phyloP scores from a whole-genome alignment of 2,888 invertebrate species.

The Chymomyza amoena region DNA sequence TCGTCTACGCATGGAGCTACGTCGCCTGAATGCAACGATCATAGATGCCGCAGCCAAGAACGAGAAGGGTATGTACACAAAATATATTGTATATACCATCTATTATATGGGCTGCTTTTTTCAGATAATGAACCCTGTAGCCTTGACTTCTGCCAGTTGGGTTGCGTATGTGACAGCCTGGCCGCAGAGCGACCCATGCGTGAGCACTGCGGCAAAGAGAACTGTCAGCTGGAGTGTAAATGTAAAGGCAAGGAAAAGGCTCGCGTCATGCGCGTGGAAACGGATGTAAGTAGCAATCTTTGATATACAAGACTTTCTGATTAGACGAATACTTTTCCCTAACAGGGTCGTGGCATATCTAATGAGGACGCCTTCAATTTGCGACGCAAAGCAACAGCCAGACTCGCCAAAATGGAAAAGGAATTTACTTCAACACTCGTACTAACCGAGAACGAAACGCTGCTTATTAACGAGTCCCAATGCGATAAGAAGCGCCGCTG shows the following conservation, averaged over 20 bases:
- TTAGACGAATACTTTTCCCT: neutral
- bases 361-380: constrained; percentile 77
- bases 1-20: constrained; percentile 80
- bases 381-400: constrained; percentile 78
- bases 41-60: constrained; percentile 79
- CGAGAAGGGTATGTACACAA: constrained; percentile 57
- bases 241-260: constrained; percentile 75
- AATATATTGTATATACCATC: neutral
- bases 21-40: constrained; percentile 84
- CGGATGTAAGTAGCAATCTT: constrained; percentile 64
- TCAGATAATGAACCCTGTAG: constrained; percentile 78
- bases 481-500: constrained; percentile 80
- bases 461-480: constrained; percentile 81
- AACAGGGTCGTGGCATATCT: constrained; percentile 72
- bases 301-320: neutral
- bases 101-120: neutral
- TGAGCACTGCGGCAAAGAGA: constrained; percentile 82
- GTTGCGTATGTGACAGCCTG: constrained; percentile 84
- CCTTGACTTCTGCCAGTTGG: constrained; percentile 82
- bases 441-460: constrained; percentile 83
- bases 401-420: constrained; percentile 84
- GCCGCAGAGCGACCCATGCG: constrained; percentile 78
- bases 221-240: constrained; percentile 79
- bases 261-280: constrained; percentile 75
- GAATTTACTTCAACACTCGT: constrained; percentile 87